These are phyloP conservation scores for Burhinus bistriatus DNA, from an alignment of 2,113 vertebrate species.

Conservation along the genomic window DNA sequence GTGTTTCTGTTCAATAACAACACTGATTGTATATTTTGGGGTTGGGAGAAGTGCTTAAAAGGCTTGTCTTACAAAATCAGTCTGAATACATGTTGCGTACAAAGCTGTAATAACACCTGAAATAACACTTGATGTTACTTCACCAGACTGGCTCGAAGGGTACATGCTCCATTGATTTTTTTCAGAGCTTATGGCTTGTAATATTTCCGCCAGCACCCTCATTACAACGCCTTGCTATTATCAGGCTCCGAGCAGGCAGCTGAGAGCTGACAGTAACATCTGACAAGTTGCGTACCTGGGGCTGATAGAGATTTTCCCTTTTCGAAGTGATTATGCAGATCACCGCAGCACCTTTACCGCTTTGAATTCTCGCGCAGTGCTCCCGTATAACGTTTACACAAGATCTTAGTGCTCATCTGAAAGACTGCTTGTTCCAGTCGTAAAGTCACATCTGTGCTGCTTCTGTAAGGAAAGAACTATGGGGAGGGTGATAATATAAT, in stretches of 20 bases:
- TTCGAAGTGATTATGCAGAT: not conserved
- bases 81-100: not conserved
- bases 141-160: not conserved
- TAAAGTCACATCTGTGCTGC: not conserved
- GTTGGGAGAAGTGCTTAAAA: not conserved
- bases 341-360: not conserved
- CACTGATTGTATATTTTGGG: not conserved
- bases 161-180: not conserved
- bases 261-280: not conserved
- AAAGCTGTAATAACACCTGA: constrained; percentile 6
- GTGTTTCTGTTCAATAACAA: not conserved
- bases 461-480: not conserved
- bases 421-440: not conserved
- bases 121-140: not conserved
- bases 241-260: not conserved
- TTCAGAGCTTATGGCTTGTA: not conserved
- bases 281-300: not conserved
- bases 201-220: not conserved
- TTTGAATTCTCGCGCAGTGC: not conserved
- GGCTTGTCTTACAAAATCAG: not conserved
- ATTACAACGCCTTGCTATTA: not conserved
- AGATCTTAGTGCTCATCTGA: not conserved
- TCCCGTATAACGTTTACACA: not conserved
- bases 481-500: not conserved
- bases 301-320: not conserved